Evolutionary conservation across 2,113 vertebrate genomes (phyloP).

Genomic region (Uropsilus gracilis): DNA sequence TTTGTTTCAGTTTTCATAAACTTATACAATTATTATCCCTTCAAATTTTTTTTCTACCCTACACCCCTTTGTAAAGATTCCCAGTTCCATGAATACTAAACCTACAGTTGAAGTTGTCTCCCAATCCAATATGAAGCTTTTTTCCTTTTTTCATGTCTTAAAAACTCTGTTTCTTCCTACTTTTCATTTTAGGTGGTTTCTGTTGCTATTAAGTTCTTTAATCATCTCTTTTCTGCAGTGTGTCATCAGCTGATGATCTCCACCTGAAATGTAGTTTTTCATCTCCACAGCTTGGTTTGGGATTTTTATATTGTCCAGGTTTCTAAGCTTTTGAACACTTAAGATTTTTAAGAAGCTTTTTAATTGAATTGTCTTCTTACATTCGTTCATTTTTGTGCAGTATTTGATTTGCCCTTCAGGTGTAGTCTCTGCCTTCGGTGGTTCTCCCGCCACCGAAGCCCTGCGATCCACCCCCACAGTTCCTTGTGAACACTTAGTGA

Average conservation of each 20-base stretch:
- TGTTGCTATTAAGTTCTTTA: neutral
- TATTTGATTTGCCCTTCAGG: no score
- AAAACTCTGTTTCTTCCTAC: neutral
- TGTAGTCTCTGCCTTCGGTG: no score
- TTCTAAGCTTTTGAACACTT: neutral
- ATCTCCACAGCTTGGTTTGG: neutral
- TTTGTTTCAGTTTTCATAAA: neutral
- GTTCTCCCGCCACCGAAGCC: no score
- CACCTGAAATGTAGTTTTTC: neutral
- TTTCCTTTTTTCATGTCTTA: neutral
- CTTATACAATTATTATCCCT: neutral
- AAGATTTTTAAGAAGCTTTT: neutral
- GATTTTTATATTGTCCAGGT: neutral
- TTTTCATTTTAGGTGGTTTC: neutral
- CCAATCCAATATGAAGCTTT: neutral
- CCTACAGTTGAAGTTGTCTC: neutral
- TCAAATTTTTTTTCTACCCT: neutral
- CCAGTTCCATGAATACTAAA: neutral
- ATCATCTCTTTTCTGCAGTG: neutral
- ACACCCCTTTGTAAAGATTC: neutral
- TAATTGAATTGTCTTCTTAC: no score
- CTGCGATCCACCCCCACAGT: no score
- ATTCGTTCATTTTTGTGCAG: no score
- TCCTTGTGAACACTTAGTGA: no score
- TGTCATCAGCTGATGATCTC: neutral